phyloP scores from a whole-genome alignment of 2,888 invertebrate genomes.

The Platycnemis pennipes region DNA sequence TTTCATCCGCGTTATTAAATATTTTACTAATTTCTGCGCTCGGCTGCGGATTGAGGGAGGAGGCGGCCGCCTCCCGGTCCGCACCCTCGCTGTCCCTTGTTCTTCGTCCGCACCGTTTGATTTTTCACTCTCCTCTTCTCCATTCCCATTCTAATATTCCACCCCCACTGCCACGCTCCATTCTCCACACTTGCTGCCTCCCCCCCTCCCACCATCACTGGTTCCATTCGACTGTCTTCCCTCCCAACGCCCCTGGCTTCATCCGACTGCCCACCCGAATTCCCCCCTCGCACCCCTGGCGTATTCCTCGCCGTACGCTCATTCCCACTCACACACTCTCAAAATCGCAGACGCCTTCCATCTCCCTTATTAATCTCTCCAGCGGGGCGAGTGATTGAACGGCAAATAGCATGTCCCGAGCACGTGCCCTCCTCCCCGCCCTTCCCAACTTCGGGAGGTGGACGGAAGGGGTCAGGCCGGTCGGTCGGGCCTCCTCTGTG shows the following conservation, averaged over 20 bases:
- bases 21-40: neutral
- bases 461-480: slow-evolving; percentile 37
- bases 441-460: slow-evolving; percentile 10
- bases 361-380: slow-evolving; percentile 66
- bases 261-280: neutral
- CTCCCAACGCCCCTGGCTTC: neutral
- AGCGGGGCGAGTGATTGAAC: slow-evolving; percentile 61
- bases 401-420: slow-evolving; percentile 60
- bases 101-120: slow-evolving; percentile 8
- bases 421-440: slow-evolving; percentile 48
- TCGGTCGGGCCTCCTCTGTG: neutral
- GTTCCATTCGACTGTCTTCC: neutral
- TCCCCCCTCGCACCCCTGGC: neutral
- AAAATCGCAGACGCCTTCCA: slow-evolving; percentile 37
- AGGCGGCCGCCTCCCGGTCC: neutral
- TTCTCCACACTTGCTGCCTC: neutral
- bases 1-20: neutral
- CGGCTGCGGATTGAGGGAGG: neutral
- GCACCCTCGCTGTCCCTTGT: neutral
- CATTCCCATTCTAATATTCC: slow-evolving; percentile 31
- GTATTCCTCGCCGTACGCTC: neutral
- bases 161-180: neutral
- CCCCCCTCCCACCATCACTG: too few relatives aligned
- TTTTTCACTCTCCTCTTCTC: slow-evolving; percentile 33
- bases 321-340: neutral